These are phyloP conservation scores for Scytalopus superciliaris DNA, from an alignment of 2,113 vertebrate genomes.

Conservation along the genomic window DNA sequence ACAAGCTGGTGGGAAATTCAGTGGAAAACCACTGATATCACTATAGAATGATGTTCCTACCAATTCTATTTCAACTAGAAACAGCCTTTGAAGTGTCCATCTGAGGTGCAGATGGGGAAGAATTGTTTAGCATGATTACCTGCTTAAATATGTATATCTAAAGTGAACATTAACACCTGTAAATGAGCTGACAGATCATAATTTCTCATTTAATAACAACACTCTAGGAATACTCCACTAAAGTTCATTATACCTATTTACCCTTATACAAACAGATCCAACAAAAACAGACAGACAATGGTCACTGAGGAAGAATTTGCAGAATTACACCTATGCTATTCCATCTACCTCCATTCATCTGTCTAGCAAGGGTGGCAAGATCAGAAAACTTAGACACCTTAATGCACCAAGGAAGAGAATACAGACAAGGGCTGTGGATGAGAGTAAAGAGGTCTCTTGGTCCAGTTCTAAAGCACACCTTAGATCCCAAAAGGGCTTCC, in stretches of 20 bases:
- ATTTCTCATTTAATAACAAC: not conserved
- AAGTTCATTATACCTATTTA: not conserved
- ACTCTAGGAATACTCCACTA: accelerated
- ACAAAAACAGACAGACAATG: not conserved
- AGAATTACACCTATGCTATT: not conserved
- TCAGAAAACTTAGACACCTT: not conserved
- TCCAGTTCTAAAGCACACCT: not conserved
- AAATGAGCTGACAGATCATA: not conserved
- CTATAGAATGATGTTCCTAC: not conserved
- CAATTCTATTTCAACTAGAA: not conserved
- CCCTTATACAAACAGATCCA: not conserved
- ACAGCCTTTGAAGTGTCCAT: not conserved
- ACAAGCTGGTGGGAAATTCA: not conserved
- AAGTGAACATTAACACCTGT: not conserved
- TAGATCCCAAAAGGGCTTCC: not conserved
- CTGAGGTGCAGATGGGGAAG: not conserved
- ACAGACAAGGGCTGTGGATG: not conserved
- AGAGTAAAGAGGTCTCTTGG: not conserved
- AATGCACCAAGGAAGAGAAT: not conserved
- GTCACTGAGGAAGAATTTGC: not conserved
- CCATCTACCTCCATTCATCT: not conserved
- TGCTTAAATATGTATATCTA: not conserved
- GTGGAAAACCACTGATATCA: not conserved
- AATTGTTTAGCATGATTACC: not conserved
- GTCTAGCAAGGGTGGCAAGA: not conserved